Conservation (phyloP, 2,113 vertebrate genomes). For the Chascanopsetta lugubris region DNA sequence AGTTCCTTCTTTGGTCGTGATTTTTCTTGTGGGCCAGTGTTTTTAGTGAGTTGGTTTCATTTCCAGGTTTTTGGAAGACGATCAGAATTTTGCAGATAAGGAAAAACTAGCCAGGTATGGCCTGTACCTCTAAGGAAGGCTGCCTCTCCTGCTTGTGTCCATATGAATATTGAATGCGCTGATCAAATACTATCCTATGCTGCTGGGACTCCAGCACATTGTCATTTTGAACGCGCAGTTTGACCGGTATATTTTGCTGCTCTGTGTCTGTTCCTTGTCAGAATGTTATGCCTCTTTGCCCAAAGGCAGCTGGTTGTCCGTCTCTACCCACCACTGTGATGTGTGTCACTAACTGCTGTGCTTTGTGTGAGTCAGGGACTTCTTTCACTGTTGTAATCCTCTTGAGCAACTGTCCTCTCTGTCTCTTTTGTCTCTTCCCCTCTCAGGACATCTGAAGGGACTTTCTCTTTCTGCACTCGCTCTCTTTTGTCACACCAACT, state of each 20-base stretch:
- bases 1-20: constrained; percentile 41
- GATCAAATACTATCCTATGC: constrained; percentile 39
- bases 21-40: constrained; percentile 73
- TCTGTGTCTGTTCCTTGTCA: constrained; percentile 34
- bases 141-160: constrained; percentile 56
- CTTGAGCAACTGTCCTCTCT: constrained; percentile 60
- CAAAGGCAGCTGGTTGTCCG: constrained; percentile 31
- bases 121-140: constrained; percentile 54
- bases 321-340: constrained; percentile 33
- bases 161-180: constrained; percentile 51
- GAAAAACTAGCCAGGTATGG: constrained; percentile 91
- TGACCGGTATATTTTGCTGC: constrained; percentile 17
- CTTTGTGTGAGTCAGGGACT: constrained; percentile 36
- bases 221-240: constrained; percentile 37
- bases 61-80: constrained; percentile 92
- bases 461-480: constrained; percentile 62
- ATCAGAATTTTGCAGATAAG: constrained; percentile 92
- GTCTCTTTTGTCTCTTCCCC: constrained; percentile 48
- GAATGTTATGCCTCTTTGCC: constrained; percentile 39
- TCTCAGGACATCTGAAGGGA: constrained; percentile 68
- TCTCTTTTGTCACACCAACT: constrained; percentile 62
- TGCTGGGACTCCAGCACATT: constrained; percentile 35
- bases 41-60: constrained; percentile 87
- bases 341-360: constrained; percentile 52
- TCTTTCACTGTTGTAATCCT: constrained; percentile 44